phyloP scores from a whole-genome alignment of 1,140 invertebrate genomes.

The Yoshiicerus persimilis region DNA sequence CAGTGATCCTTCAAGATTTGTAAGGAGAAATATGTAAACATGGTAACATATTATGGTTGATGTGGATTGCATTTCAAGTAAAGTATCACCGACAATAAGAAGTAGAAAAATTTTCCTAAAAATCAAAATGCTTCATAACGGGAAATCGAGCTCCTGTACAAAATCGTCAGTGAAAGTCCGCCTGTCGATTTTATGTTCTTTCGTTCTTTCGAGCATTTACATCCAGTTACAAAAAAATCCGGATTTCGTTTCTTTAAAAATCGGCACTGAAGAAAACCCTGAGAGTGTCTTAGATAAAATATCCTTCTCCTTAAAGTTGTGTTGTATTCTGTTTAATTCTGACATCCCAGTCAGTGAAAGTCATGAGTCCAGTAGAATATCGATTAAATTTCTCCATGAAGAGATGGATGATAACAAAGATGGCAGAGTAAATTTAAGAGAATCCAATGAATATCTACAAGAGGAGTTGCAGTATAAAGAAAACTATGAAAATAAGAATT shows the following conservation, averaged over 20 bases:
- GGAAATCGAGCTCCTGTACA: not conserved
- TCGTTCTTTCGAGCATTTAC: not conserved
- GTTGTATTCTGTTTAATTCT: not conserved
- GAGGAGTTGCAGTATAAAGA: slow-evolving; percentile 92
- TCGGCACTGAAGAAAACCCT: not conserved
- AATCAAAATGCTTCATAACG: not conserved
- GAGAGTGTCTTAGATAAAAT: not conserved
- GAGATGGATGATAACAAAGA: slow-evolving; percentile 91
- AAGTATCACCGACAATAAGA: too few relatives aligned
- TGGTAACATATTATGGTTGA: too few relatives aligned
- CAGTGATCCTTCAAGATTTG: too few relatives aligned
- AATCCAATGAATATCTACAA: slow-evolving; percentile 92
- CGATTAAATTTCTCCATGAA: slow-evolving; percentile 79
- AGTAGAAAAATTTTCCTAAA: too few relatives aligned
- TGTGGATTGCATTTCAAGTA: too few relatives aligned
- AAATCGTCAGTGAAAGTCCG: not conserved
- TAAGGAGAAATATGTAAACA: too few relatives aligned
- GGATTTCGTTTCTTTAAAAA: not conserved
- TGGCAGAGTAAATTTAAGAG: slow-evolving; percentile 87
- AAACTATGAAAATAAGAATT: slow-evolving; percentile 71
- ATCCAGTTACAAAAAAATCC: not conserved
- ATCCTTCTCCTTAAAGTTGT: not conserved
- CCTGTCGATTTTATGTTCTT: not conserved
- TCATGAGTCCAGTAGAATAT: slow-evolving; percentile 62
- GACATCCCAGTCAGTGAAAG: not conserved